Base-by-base conservation (phyloP, 2,113 vertebrate genomes). In the Caloenas nicobarica region DNA sequence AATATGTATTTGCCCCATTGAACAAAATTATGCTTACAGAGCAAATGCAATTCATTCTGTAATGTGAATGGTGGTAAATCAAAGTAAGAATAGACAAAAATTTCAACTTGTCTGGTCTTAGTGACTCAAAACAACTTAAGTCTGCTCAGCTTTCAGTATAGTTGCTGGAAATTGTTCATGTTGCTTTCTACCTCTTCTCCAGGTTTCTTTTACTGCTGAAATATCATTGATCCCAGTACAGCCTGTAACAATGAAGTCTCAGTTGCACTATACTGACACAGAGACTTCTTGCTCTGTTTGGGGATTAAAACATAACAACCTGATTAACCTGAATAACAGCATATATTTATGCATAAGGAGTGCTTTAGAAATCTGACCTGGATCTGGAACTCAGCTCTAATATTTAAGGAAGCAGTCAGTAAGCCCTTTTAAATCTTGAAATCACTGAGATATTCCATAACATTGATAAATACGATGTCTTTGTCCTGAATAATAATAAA, bases 131-230 rank as follows among this genome's bases (percentile, higher is more conserved):
- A 54, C 50, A 86, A 57, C 19, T 81, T 62, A 73, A 60, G 40
- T 38, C 64, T 65, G 29, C n/a, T 94, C 48, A 86, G 34, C 31
- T 71, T 76, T 89, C 33, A 65, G 72, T 62, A 81, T 64, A 91
- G 38, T 53, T 95, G 68, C 79, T 88, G 88, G 81, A 96, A 97
- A 91, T 95, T 71, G 94, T 70, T 96, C 64, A 58, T 86, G 29
- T 72, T 88, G 72, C 16, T 84, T 82, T 92, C 80, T 86, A 69
- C 74, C 36, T 89, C 54, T 89, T 95, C 62, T 85, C 25, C 38
- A 40, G 33, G 6, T 84, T 88, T 86, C 77, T 77, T 79, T 73
- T 51, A 58, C 85, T 53, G 50, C 40, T 54, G 65, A 73, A 97
- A 97, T 91, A 54, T 58, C 53, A 33, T 65, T 93, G 96, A 74